Evolutionary conservation across 2,888 invertebrate genomes (phyloP).

Genomic region (Oxycera nigricornis): DNA sequence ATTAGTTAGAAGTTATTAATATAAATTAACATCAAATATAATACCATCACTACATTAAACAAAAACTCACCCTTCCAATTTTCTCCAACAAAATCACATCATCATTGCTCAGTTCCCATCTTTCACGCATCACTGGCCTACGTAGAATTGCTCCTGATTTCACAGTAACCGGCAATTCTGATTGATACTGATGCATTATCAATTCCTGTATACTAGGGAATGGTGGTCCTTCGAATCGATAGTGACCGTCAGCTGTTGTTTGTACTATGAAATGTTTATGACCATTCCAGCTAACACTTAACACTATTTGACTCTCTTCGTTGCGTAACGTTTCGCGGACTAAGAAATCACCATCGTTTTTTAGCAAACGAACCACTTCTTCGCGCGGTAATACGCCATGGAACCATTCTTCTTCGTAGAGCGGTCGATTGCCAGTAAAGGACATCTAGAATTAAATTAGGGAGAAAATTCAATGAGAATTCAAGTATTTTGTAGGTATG

Average conservation of each 20-base stretch:
- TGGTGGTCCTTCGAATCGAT: slow-evolving; percentile 91
- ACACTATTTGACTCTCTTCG: slow-evolving; percentile 89
- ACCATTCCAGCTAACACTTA: slow-evolving; percentile 95
- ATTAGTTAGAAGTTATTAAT: too few species aligned
- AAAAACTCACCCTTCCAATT: slow-evolving; percentile 81
- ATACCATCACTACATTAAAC: too few species aligned
- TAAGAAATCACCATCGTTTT: slow-evolving; percentile 93
- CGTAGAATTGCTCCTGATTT: slow-evolving; percentile 89
- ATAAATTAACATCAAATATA: not conserved
- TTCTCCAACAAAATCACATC: slow-evolving; percentile 90
- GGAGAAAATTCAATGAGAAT: not conserved
- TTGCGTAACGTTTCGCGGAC: slow-evolving; percentile 92
- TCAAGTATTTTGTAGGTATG: too few species aligned
- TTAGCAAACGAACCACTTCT: slow-evolving; percentile 89
- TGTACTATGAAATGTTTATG: slow-evolving; percentile 98
- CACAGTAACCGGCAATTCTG: slow-evolving; percentile 87
- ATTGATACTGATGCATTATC: slow-evolving; percentile 86
- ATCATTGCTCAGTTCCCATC: slow-evolving; percentile 96
- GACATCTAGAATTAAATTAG: slow-evolving; percentile 55
- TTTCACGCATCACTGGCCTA: slow-evolving; percentile 85
- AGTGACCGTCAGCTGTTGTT: slow-evolving; percentile 90
- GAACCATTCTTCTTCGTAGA: slow-evolving; percentile 96
- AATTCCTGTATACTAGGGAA: slow-evolving; percentile 93
- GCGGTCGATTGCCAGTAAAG: slow-evolving; percentile 68
- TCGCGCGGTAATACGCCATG: slow-evolving; percentile 95